These are phyloP conservation scores for Bovichtus variegatus DNA, from an alignment of 2,797 vertebrate genomes.

Conservation along the genomic window DNA sequence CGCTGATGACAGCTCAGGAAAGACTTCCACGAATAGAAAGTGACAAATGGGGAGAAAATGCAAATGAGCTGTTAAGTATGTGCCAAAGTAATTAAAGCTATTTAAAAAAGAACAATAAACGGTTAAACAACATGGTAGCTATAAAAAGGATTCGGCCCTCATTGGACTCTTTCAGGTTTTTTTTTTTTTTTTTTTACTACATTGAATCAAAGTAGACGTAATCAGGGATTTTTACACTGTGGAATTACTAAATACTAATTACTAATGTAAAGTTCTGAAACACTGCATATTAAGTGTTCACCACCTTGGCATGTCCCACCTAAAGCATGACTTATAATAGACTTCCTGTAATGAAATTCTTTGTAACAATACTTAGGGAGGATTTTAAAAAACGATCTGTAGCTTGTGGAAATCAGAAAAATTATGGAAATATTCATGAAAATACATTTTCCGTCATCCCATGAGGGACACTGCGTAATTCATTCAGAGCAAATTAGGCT, in stretches of 20 bases:
- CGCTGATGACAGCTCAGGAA: slow-evolving; percentile 21
- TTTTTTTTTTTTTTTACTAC: neutral
- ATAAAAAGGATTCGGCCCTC: slow-evolving; percentile 1
- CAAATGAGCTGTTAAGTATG: slow-evolving; percentile 13
- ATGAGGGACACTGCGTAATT: slow-evolving; percentile 69
- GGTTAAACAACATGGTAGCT: slow-evolving; percentile 8
- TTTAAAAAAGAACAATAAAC: slow-evolving; percentile 11
- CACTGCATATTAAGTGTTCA: neutral
- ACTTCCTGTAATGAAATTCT: slow-evolving; percentile 14
- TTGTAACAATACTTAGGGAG: neutral
- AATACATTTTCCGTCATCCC: slow-evolving; percentile 45
- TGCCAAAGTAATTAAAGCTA: slow-evolving; percentile 18
- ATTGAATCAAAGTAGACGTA: neutral
- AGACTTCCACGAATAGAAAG: slow-evolving; percentile 25
- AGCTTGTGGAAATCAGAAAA: slow-evolving; percentile 30
- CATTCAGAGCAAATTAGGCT: slow-evolving; percentile 61
- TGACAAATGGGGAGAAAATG: slow-evolving; percentile 4
- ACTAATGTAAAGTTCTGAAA: neutral
- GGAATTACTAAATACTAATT: neutral
- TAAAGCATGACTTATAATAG: slow-evolving; percentile 8
- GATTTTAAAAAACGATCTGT: slow-evolving; percentile 11
- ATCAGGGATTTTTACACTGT: neutral
- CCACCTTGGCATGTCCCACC: neutral
- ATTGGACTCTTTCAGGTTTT: neutral
- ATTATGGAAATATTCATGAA: slow-evolving; percentile 50